Conservation (phyloP, 1,140 invertebrate species). For the Aradophagus sp. region DNA sequence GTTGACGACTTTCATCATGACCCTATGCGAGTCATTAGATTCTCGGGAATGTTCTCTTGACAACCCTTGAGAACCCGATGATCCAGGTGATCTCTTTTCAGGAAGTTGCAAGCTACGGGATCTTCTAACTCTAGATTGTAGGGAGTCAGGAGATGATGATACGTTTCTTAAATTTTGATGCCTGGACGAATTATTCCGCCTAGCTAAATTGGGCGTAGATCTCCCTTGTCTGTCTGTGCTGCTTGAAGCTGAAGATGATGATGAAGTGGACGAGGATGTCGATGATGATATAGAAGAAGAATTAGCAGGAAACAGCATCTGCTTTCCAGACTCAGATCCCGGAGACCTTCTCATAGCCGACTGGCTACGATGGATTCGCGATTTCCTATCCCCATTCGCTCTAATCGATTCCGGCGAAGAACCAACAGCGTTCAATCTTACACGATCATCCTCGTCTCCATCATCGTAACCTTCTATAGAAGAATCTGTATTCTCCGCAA, state of each 20-base stretch:
- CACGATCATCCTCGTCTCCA: constrained; percentile 76
- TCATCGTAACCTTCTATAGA: constrained; percentile 77
- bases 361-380: constrained; percentile 67
- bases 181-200: constrained; percentile 60
- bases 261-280: constrained; percentile 72
- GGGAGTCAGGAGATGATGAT: constrained; percentile 68
- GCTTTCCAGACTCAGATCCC: constrained; percentile 70
- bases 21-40: constrained; percentile 68
- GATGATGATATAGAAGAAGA: constrained; percentile 73
- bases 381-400: constrained; percentile 67
- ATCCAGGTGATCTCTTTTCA: constrained; percentile 73
- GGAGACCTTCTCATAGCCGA: constrained; percentile 71
- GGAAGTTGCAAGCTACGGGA: constrained; percentile 77
- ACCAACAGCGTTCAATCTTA: constrained; percentile 62
- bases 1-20: constrained; percentile 69
- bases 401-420: constrained; percentile 66
- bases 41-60: constrained; percentile 64
- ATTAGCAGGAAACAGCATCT: constrained; percentile 70
- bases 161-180: constrained; percentile 66
- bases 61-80: constrained; percentile 54
- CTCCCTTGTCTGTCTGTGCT: constrained; percentile 67
- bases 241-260: constrained; percentile 74
- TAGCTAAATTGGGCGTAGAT: constrained; percentile 68
- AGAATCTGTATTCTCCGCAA: constrained; percentile 77
- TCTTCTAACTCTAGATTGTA: constrained; percentile 73